These are phyloP conservation scores for Indri indri DNA, from an alignment of 2,113 vertebrate genomes.

Conservation along the genomic window DNA sequence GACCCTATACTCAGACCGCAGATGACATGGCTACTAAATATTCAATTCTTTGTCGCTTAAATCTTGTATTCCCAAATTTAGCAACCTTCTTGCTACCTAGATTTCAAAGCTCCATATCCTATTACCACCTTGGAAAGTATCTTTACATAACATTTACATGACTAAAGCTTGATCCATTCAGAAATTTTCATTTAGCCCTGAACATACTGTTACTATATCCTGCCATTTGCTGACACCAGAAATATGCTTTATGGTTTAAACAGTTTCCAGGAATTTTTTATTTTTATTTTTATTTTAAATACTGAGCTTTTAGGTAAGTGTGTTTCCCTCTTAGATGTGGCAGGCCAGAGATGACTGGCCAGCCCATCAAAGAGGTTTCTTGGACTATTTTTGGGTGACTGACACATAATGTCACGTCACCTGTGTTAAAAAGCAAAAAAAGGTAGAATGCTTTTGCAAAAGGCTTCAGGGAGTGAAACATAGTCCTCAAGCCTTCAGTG, in stretches of 20 bases:
- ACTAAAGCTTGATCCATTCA: conserved; percentile 37
- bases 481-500: conserved; percentile 79
- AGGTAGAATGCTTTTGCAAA: conserved; percentile 66
- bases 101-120: background rate
- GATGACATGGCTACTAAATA: background rate
- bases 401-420: conserved; percentile 70
- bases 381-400: conserved; percentile 62
- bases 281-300: background rate
- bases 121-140: background rate
- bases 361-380: conserved; percentile 61
- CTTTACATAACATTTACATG: background rate
- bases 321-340: conserved; percentile 74
- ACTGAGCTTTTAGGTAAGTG: conserved; percentile 56
- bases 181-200: conserved; percentile 46
- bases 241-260: conserved; percentile 43
- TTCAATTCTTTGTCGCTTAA: background rate
- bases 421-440: conserved; percentile 23
- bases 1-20: background rate
- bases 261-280: conserved; percentile 16
- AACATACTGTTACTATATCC: conserved; percentile 2
- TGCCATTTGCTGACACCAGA: conserved; percentile 53
- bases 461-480: conserved; percentile 78
- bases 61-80: background rate
- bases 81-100: background rate
- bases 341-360: conserved; percentile 72